A percentile compares a stretch with the other conserved stretches of the same genome.
Conservation (phyloP, 2,113 vertebrate genomes). For the Pardalotus punctatus region DNA sequence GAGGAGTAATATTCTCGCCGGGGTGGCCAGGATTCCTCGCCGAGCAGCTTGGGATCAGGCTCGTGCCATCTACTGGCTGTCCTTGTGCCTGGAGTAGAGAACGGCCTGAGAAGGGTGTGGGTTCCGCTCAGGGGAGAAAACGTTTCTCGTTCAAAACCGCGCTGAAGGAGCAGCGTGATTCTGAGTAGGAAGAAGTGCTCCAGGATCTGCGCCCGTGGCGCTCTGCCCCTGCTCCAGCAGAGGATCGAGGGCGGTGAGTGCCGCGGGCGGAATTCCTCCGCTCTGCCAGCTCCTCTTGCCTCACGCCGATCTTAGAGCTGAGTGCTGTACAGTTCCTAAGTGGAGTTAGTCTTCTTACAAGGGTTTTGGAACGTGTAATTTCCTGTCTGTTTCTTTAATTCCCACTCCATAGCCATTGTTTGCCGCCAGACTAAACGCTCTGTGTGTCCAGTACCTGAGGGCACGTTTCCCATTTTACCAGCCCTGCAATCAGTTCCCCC, state of each 20-base stretch:
- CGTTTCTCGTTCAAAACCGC: neutral
- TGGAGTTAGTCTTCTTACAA: neutral
- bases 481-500: neutral
- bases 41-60: accelerated
- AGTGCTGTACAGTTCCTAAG: neutral
- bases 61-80: neutral
- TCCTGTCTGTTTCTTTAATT: neutral
- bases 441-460: neutral
- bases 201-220: accelerated
- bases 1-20: neutral
- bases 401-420: neutral
- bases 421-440: neutral
- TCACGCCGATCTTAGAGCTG: neutral
- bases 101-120: accelerated
- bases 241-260: accelerated
- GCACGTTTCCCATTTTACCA: neutral
- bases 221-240: neutral
- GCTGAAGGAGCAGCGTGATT: neutral
- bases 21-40: no score
- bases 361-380: neutral
- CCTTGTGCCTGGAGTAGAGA: neutral
- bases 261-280: accelerated
- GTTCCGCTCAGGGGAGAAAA: neutral
- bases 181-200: neutral
- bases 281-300: neutral